Evolutionary conservation across 2,113 vertebrate genomes (phyloP).

Genomic region (Podarcis cretensis): DNA sequence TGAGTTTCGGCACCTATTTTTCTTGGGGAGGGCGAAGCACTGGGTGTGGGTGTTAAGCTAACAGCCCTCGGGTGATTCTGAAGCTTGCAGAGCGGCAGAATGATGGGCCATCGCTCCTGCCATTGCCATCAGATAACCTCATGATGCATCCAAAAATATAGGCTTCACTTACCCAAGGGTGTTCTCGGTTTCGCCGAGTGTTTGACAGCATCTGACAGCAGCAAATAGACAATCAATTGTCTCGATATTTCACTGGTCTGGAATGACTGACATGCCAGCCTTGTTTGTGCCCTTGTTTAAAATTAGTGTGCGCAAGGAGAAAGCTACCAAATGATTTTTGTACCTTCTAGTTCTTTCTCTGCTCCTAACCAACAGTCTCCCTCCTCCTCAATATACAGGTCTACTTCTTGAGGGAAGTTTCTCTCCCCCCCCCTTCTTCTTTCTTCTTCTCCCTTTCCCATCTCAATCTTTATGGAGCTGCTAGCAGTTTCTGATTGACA

Average conservation of each 20-base stretch:
- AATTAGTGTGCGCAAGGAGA: background rate
- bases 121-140: background rate
- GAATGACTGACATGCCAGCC: background rate
- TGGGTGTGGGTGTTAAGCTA: too few species aligned
- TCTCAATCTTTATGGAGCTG: constrained; percentile 65
- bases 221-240: background rate
- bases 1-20: too few species aligned
- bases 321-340: constrained; percentile 42
- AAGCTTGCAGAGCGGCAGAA: background rate
- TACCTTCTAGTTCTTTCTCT: constrained; percentile 40
- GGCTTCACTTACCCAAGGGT: background rate
- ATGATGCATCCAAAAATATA: background rate
- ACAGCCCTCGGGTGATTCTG: background rate
- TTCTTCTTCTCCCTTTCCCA: background rate
- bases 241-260: background rate
- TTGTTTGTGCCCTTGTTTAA: background rate
- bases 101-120: background rate
- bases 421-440: background rate
- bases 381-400: background rate
- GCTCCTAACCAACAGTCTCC: constrained; percentile 11
- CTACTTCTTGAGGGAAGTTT: constrained; percentile 53
- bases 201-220: background rate
- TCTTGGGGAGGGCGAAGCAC: too few species aligned
- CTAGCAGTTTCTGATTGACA: constrained; percentile 62
- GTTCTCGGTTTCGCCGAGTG: background rate